Base-by-base conservation (phyloP, 2,113 vertebrate genomes). In the Puma concolor region DNA sequence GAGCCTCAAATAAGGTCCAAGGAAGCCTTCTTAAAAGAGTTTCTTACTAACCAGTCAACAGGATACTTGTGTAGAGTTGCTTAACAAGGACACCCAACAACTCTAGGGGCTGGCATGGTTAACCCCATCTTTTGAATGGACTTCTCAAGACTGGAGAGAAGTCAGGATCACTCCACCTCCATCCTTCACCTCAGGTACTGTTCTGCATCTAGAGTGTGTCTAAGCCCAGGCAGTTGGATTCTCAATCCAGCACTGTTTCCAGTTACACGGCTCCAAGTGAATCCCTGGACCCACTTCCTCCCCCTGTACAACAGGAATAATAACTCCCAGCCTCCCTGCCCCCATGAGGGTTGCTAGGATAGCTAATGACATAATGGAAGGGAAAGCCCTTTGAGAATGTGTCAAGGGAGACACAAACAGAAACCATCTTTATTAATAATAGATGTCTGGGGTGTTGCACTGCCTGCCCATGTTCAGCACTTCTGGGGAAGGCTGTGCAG, bases 371-470 rank as follows among this genome's bases (percentile, higher is more conserved):
- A 88, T 91, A 94, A 96, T 91, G 96, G 93, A 95, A 95, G 95
- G 97, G 95, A 88, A 96, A 97, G 85, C 97, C 98, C 97, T 97
- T 15, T 31, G 91, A 95, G 97, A 64, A 88, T 36, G 88, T 93
- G 89, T 92, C 92, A 66, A 87, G 97, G 97, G 95, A 97, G 92
- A 93, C 95, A 83, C 71, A 67, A 11, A 84, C 91, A 74, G 54
- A 95, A 95, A 79, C 66, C 85, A 27, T n/a, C 91, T 77, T 92
- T 57, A 80, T 95, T 23, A 95, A 95, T 94, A 90, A 97, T 89
- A 60, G 91, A 96, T 83, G 76, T 50, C 63, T 4, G n/a, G 95
- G 94, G 74, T 69, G 76, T 14, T 36, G 21, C 27, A 14, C 79
- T 64, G 83, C 87, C 67, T 64, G 64, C 9, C 25, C 72, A 52